Evolutionary conservation across 2,888 invertebrate genomes (phyloP), one percentile per base, ranked within the genome.

Genomic region (Dichetophora obliterata): DNA sequence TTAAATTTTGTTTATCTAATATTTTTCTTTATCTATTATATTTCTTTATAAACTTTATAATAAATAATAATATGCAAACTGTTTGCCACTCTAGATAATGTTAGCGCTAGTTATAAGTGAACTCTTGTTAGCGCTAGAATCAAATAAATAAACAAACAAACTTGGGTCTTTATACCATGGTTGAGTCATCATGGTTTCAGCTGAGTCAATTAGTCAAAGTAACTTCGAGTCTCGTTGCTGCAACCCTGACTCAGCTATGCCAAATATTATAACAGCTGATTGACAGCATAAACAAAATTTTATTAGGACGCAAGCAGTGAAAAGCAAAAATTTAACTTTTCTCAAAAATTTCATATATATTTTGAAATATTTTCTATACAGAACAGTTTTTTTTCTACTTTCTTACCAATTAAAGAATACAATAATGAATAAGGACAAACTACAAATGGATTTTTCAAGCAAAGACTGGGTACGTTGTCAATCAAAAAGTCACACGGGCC

Each of bases 401-500:
- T 43, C 11, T 43, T 43, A 43, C 1, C 14, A 54, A 19, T 54
- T 54, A n/a, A 22, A 5, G 24, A 9, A 66, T 22, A 66, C 24
- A 66, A 22, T 52, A 34, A 70, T 70, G 11, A 69, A 72, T 22
- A 76, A 77, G 27, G 27, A 14, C 0, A 31, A 31, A 48, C 16
- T 16, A 37, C 54, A 16, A 52, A 5, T n/a, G 5, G 19, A 14
- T 24, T 75, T 34, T 11, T 48, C 52, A 27, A 73, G 22, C 31
- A 76, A 76, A 5, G 80, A 82, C 19, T 85, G 83, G 83, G 73
- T 83, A 6, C 79, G 79, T 50, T 70, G 80, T 6, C 57, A 81
- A 11, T 83, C 84, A 0, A 83, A 82, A 61, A 77, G 69, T 19
- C 78, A 77, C 0, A 77, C 80, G 6, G 81, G 81, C 9, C 78